phyloP scores from a whole-genome alignment of 1,140 invertebrate genomes.

The Sweltsa coloradensis region DNA sequence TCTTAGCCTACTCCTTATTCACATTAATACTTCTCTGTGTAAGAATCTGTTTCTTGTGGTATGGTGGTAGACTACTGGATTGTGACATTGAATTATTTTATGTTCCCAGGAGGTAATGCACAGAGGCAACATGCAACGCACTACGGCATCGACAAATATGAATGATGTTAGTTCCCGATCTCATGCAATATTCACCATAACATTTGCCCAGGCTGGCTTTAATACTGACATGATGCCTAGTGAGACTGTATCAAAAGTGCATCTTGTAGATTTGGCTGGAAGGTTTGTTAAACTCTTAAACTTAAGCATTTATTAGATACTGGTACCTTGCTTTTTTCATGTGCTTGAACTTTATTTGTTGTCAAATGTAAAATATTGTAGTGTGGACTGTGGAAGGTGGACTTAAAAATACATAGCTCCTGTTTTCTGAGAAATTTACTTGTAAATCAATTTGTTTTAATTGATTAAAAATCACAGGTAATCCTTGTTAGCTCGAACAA shows the following conservation, averaged over 20 bases:
- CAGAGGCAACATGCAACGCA: conserved; percentile 63
- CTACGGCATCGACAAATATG: conserved; percentile 74
- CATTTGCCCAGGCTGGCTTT: conserved; percentile 73
- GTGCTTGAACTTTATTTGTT: too few relatives aligned
- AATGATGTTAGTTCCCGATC: conserved; percentile 81
- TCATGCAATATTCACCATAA: conserved; percentile 92
- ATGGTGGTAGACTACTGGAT: too few relatives aligned
- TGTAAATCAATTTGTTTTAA: too few relatives aligned
- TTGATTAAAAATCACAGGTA: too few relatives aligned
- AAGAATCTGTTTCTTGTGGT: too few relatives aligned
- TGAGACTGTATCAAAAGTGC: conserved; percentile 78
- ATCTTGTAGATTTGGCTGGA: conserved; percentile 78
- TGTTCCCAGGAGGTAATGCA: conserved; percentile 66
- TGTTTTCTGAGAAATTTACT: conserved; percentile 5
- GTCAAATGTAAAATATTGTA: conserved; percentile 5
- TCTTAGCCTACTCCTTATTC: too few relatives aligned
- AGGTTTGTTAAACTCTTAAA: too few relatives aligned
- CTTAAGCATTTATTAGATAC: too few relatives aligned
- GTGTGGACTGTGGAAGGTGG: not conserved
- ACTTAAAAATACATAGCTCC: not conserved
- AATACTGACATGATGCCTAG: conserved; percentile 67
- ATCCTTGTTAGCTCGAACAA: too few relatives aligned
- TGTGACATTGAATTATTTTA: too few relatives aligned
- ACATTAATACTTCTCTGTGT: too few relatives aligned
- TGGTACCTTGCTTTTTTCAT: too few relatives aligned